These are phyloP conservation scores for Cancer borealis DNA, from an alignment of 2,888 invertebrate genomes.

Conservation along the genomic window DNA sequence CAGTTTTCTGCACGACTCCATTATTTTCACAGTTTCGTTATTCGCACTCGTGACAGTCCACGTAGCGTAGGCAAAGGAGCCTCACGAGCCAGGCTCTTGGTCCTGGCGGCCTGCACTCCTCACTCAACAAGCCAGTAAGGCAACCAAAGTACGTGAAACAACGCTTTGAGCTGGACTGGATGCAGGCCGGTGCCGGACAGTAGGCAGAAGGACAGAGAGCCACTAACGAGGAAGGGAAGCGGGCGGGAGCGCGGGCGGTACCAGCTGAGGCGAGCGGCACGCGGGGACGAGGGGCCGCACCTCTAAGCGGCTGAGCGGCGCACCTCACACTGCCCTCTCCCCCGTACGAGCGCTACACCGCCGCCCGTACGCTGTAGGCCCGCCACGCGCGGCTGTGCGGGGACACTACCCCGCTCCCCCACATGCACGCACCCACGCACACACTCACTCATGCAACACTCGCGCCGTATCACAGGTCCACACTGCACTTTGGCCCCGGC, in stretches of 20 bases:
- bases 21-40: not conserved
- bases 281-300: conserved; percentile 62
- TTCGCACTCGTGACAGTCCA: conserved; percentile 30
- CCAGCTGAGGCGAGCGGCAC: conserved; percentile 56
- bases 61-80: not conserved
- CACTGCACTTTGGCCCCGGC: conserved; percentile 52
- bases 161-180: not conserved
- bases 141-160: not conserved
- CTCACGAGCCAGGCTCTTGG: not conserved
- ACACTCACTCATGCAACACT: conserved; percentile 63
- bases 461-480: conserved; percentile 56
- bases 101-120: not conserved
- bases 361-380: conserved; percentile 71
- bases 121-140: not conserved
- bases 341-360: conserved; percentile 61
- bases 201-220: not conserved
- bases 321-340: conserved; percentile 72
- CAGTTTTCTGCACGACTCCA: conserved; percentile 3
- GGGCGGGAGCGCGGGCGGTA: conserved; percentile 36
- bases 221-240: conserved; percentile 23
- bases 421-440: conserved; percentile 62
- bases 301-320: conserved; percentile 69
- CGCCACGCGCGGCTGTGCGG: conserved; percentile 71
- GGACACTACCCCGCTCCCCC: conserved; percentile 69
- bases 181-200: not conserved